Evolutionary conservation across 2,888 invertebrate genomes (phyloP).

Genomic region (Alitta virens): DNA sequence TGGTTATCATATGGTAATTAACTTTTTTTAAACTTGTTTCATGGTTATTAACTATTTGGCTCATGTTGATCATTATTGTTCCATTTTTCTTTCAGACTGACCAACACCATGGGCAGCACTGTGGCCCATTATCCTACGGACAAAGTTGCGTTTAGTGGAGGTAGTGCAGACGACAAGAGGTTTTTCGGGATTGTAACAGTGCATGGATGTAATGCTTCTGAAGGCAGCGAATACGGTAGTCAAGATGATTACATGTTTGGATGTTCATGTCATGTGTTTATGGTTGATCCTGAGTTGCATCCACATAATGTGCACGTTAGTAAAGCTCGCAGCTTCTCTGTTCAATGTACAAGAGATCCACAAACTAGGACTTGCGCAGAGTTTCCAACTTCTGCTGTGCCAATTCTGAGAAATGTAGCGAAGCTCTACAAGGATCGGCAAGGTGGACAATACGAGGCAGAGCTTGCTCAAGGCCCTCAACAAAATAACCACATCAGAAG

Average conservation of each 20-base stretch:
- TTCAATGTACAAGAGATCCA: slow-evolving; percentile 67
- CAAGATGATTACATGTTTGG: slow-evolving; percentile 38
- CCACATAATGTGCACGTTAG: slow-evolving; percentile 77
- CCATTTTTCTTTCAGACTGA: slow-evolving; percentile 58
- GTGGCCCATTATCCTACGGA: slow-evolving; percentile 85
- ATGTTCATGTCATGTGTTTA: slow-evolving; percentile 93
- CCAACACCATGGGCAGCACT: slow-evolving; percentile 74
- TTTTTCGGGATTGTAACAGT: slow-evolving; percentile 90
- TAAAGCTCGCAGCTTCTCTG: slow-evolving; percentile 80
- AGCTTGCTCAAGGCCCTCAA: slow-evolving; percentile 29
- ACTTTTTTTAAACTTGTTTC: too few species aligned
- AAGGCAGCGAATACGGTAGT: slow-evolving; percentile 32
- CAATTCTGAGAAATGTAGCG: slow-evolving; percentile 64
- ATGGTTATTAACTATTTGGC: too few species aligned
- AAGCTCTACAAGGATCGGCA: slow-evolving; percentile 59
- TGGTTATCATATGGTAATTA: too few species aligned
- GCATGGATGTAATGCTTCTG: slow-evolving; percentile 31
- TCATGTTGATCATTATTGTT: too few species aligned
- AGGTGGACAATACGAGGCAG: slow-evolving; percentile 40
- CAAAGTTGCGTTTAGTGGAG: slow-evolving; percentile 83
- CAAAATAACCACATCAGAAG: slow-evolving; percentile 17
- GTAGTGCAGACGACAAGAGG: slow-evolving; percentile 83
- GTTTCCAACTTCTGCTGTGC: slow-evolving; percentile 81
- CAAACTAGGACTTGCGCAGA: slow-evolving; percentile 70
- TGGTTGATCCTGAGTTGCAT: slow-evolving; percentile 81